These are phyloP conservation scores for Oryzias curvinotus DNA, from an alignment of 2,113 vertebrate species.

Conservation along the genomic window DNA sequence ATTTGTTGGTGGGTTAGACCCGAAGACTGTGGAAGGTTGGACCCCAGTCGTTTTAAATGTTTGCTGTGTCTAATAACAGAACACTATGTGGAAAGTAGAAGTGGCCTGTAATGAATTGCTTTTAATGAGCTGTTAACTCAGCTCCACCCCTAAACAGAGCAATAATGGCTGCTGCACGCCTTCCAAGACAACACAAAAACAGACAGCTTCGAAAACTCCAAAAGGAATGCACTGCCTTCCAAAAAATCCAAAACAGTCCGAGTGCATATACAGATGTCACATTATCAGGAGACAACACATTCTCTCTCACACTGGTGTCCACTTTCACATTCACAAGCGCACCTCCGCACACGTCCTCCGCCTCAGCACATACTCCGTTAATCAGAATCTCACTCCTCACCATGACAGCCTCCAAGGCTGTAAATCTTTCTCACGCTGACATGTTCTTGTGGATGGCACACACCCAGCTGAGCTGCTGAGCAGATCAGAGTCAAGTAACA, in stretches of 20 bases:
- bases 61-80: constrained; percentile 34
- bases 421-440: constrained; percentile 68
- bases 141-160: constrained; percentile 38
- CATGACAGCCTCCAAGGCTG: constrained; percentile 50
- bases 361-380: constrained; percentile 63
- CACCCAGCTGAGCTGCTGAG: constrained; percentile 58
- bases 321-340: constrained; percentile 13
- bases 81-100: constrained; percentile 47
- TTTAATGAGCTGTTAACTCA: constrained; percentile 75
- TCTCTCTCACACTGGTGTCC: constrained; percentile 20
- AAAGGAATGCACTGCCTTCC: constrained; percentile 23
- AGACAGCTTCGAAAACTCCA: constrained; percentile 25
- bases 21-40: too few species aligned
- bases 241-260: constrained; percentile 20
- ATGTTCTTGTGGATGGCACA: constrained; percentile 60
- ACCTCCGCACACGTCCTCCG: constrained; percentile 25
- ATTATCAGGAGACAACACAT: constrained; percentile 25
- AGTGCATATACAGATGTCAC: constrained; percentile 29
- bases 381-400: constrained; percentile 56
- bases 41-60: too few species aligned
- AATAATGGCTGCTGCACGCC: constrained; percentile 47
- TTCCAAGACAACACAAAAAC: constrained; percentile 44
- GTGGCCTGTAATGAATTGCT: constrained; percentile 66
- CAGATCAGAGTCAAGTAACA: constrained; percentile 64
- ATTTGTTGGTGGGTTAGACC: constrained; percentile 39